Evolutionary conservation across 2,888 invertebrate genomes (phyloP).

Genomic region (Tanytarsus gracilentus): DNA sequence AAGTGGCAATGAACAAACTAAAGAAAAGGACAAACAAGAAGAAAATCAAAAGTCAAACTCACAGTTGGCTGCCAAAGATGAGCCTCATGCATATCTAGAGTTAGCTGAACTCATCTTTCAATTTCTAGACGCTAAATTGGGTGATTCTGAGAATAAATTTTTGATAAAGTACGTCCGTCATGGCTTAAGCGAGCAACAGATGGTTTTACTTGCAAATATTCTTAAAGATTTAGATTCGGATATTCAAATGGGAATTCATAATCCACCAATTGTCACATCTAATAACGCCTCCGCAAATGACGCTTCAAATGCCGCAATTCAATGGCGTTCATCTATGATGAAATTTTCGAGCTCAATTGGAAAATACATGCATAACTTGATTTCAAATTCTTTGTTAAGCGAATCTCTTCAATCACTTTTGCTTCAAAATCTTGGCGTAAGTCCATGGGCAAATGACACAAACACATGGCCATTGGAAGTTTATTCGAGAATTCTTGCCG

Average conservation of each 20-base stretch:
- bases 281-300: slow-evolving; percentile 14
- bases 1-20: slow-evolving; percentile 49
- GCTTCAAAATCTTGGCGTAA: slow-evolving; percentile 63
- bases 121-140: slow-evolving; percentile 69
- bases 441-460: slow-evolving; percentile 57
- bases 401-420: slow-evolving; percentile 61
- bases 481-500: slow-evolving; percentile 66
- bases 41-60: slow-evolving; percentile 39
- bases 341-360: slow-evolving; percentile 42
- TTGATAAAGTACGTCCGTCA: slow-evolving; percentile 58
- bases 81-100: slow-evolving; percentile 77
- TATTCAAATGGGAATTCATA: slow-evolving; percentile 48
- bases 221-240: slow-evolving; percentile 86
- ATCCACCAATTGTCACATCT: neutral
- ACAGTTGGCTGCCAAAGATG: slow-evolving; percentile 66
- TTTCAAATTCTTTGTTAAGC: slow-evolving; percentile 60
- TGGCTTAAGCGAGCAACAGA: slow-evolving; percentile 73
- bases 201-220: slow-evolving; percentile 77
- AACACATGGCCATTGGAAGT: slow-evolving; percentile 70
- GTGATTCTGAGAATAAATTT: slow-evolving; percentile 47
- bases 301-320: slow-evolving; percentile 33
- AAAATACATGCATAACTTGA: slow-evolving; percentile 52
- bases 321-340: slow-evolving; percentile 43
- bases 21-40: slow-evolving; percentile 47
- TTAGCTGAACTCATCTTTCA: slow-evolving; percentile 79